Evolutionary conservation across 2,888 invertebrate species (phyloP), one percentile per base, ranked within the genome.

Genomic region (Orthonevra nobilis): DNA sequence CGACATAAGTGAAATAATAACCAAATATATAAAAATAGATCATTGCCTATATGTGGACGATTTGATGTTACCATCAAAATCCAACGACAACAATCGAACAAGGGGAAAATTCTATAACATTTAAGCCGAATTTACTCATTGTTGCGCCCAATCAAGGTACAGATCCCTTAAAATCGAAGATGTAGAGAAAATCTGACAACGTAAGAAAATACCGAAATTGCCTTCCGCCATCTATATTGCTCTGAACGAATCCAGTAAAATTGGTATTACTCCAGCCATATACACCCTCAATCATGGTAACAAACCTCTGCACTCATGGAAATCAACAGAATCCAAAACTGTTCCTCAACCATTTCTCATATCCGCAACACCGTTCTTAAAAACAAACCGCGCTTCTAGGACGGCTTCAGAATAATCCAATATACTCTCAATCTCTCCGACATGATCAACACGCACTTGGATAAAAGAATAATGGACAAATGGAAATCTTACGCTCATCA

Each of bases 131-230:
- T n/a, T n/a, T n/a, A n/a, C n/a, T n/a, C n/a, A n/a, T n/a, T n/a
- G n/a, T n/a, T n/a, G n/a, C n/a, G n/a, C n/a, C n/a, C n/a, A n/a
- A n/a, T n/a, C n/a, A n/a, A n/a, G n/a, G n/a, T 6, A 9, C 1
- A 20, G 12, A 19, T 36, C 34, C 4, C 19, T 14, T 9, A 52
- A 34, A 1, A 15, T 2, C 3, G 3, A 10, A 5, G 48, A 48
- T 17, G 17, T 17, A 9, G 19, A 30, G 7, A 48, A 36, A 52
- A 36, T 52, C 1, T n/a, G 34, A n/a, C 7, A 17, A 3, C 12
- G 52, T 1, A 52, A 34, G 5, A 32, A 48, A 32, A 48, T 7
- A n/a, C 48, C 48, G 2, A 46, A 28, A 28, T 12, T 26, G 10
- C 44, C 44, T 2, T 46, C 28, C 12, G 12, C 28, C 32, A 32